These are phyloP conservation scores for Ischnura elegans DNA, from an alignment of 2,888 invertebrate species.

Conservation along the genomic window DNA sequence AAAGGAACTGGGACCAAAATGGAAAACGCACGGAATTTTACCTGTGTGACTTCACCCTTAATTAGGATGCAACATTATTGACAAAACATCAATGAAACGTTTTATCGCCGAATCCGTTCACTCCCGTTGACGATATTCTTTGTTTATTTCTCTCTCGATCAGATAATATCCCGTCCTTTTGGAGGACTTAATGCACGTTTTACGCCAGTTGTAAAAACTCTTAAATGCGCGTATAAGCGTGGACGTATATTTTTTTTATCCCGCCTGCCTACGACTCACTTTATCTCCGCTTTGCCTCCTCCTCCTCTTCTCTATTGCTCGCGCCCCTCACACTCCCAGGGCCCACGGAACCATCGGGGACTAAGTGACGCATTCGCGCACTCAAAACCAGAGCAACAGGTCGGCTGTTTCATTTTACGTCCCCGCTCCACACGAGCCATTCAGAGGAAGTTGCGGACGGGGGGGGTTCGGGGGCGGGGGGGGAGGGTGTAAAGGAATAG, in stretches of 20 bases:
- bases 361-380: slow-evolving; percentile 48
- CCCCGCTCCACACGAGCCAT: slow-evolving; percentile 43
- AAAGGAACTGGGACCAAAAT: not conserved
- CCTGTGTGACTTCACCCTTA: not conserved
- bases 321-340: not conserved
- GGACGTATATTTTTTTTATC: not conserved
- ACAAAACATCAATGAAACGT: not conserved
- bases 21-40: not conserved
- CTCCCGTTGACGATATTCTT: not conserved
- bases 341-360: slow-evolving; percentile 44
- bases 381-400: slow-evolving; percentile 60
- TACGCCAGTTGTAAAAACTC: slow-evolving; percentile 1
- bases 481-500: not conserved
- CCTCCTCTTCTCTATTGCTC: not conserved
- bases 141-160: not conserved
- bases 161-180: not conserved
- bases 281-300: not conserved
- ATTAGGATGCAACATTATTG: not conserved
- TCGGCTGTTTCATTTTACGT: slow-evolving; percentile 66
- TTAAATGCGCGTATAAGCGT: too few species aligned
- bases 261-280: not conserved
- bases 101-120: not conserved
- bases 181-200: not conserved
- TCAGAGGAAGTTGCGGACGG: not conserved
- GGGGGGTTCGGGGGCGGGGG: not conserved